Conservation (phyloP, 2,113 vertebrate genomes). For the Loxodonta africana region DNA sequence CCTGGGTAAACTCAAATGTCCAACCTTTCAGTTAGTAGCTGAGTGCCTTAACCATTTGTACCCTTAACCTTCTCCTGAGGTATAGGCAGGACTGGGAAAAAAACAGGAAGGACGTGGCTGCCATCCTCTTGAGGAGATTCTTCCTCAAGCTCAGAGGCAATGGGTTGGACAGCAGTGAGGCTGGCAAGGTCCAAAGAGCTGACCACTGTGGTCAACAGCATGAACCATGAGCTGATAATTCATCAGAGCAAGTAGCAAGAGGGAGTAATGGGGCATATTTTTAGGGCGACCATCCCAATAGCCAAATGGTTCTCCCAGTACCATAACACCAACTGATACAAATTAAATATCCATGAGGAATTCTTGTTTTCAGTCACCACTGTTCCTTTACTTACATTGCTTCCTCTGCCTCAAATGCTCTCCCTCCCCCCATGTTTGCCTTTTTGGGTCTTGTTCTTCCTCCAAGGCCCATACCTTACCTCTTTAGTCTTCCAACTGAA, state of each 20-base stretch:
- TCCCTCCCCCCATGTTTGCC: neutral
- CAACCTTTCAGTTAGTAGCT: neutral
- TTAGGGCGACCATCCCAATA: neutral
- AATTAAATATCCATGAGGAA: neutral
- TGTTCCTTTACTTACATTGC: neutral
- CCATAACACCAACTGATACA: accelerated
- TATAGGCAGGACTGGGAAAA: neutral
- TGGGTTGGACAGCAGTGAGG: neutral
- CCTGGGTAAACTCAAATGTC: neutral
- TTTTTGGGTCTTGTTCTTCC: neutral
- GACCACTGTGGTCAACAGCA: neutral
- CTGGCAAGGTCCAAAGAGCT: neutral
- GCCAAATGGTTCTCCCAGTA: neutral
- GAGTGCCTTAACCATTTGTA: neutral
- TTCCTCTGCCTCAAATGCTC: neutral
- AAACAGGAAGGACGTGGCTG: neutral
- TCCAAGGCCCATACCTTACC: neutral
- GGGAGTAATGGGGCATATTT: neutral
- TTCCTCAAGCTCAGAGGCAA: neutral
- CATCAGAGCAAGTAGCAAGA: neutral
- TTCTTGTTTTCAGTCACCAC: neutral
- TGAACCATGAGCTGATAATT: neutral
- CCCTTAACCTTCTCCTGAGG: neutral
- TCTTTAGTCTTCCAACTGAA: neutral
- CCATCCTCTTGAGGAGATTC: neutral